phyloP scores from a whole-genome alignment of 2,113 vertebrate genomes.

The Sinocyclocheilus grahami region DNA sequence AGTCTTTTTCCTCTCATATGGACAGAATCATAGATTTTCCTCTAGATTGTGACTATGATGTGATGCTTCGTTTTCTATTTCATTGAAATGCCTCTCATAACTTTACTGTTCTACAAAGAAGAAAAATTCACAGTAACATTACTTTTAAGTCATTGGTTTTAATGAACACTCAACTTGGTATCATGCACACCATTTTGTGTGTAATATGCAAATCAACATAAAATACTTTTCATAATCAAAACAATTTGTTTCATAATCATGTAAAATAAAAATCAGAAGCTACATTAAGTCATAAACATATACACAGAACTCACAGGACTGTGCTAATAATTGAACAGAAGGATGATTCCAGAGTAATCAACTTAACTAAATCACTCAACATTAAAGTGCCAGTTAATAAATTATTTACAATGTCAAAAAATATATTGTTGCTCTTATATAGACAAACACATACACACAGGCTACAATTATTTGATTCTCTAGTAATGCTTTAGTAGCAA shows the following conservation, averaged over 20 bases:
- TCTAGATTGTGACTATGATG: slow-evolving; percentile 10
- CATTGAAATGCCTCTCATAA: neutral
- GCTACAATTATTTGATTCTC: neutral
- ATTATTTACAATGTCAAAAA: neutral
- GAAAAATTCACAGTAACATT: neutral
- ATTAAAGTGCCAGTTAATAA: neutral
- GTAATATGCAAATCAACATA: slow-evolving; percentile 5
- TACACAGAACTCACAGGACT: neutral
- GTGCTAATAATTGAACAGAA: neutral
- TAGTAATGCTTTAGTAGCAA: neutral
- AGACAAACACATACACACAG: neutral
- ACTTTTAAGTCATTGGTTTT: slow-evolving; percentile 13
- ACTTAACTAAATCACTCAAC: neutral
- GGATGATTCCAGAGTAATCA: neutral
- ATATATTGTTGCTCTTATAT: neutral
- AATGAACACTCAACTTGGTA: neutral
- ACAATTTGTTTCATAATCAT: neutral
- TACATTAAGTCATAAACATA: neutral
- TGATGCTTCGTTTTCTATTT: slow-evolving; percentile 12
- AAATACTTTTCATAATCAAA: neutral
- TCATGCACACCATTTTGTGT: slow-evolving; percentile 8
- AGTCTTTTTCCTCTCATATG: neutral
- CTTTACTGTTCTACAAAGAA: neutral
- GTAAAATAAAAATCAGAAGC: neutral
- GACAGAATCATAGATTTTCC: slow-evolving; percentile 4